phyloP scores from a whole-genome alignment of 2,797 vertebrate genomes.

The Pteropus rufus region DNA sequence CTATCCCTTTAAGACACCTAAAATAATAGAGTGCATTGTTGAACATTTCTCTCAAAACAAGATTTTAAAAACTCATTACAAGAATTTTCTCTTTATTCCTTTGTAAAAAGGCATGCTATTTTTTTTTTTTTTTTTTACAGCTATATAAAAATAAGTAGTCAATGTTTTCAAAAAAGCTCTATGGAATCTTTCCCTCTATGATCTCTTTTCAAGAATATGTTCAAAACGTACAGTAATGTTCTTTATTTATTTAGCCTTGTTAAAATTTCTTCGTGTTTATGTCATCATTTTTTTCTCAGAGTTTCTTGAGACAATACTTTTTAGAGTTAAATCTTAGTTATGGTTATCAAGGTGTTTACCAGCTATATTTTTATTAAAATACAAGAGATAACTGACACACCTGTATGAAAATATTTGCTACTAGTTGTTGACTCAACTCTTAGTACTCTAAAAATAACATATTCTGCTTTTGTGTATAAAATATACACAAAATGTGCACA shows the following conservation, averaged over 20 bases:
- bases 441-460: background rate
- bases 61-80: constrained; percentile 26
- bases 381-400: background rate
- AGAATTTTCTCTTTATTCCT: constrained; percentile 41
- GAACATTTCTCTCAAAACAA: constrained; percentile 6
- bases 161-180: constrained; percentile 54
- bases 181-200: constrained; percentile 50
- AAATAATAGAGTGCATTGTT: background rate
- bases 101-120: constrained; percentile 15
- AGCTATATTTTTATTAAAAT: background rate
- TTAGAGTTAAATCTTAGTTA: constrained; percentile 30
- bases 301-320: constrained; percentile 46
- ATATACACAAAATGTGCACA: background rate
- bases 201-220: constrained; percentile 63
- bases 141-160: constrained; percentile 57
- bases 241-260: constrained; percentile 59
- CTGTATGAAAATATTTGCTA: constrained; percentile 19
- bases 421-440: background rate
- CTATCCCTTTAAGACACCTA: constrained; percentile 14
- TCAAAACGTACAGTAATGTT: constrained; percentile 50
- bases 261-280: constrained; percentile 48
- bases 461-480: background rate
- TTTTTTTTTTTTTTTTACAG: constrained; percentile 37
- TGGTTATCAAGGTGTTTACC: background rate
- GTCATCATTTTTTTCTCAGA: constrained; percentile 25